Evolutionary conservation across 2,888 invertebrate species (phyloP), one percentile per base, ranked within the genome.

Genomic region (Patella caerulea): DNA sequence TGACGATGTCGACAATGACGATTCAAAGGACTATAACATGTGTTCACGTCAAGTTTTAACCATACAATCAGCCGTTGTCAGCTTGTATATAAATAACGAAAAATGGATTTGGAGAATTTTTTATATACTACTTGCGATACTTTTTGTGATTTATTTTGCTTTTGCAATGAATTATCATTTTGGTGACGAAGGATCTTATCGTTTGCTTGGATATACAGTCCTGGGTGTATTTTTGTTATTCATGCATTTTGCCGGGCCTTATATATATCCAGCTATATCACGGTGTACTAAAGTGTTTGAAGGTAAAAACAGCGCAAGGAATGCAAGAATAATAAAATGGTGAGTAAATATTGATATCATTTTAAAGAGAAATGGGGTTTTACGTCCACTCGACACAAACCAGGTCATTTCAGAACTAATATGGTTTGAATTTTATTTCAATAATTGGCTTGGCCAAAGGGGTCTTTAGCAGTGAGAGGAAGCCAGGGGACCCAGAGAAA

Each of bases 61-160:
- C 7, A 14, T 72, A 4, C 80, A 82, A 71, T 52, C 29, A 2
- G 75, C 73, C 1, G 15, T 45, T 7, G n/a, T 7, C n/a, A 56
- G 56, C 11, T 56, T 71, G 14, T 74, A 70, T 56, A 78, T 70
- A 52, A 56, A 34, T 14, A 17, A 80, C 73, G 55, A 76, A n/a
- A 24, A 11, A 12, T 14, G 74, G n/a, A 74, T 85, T 11, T 73
- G 78, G 76, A 73, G 53, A 12, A 9, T 73, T 11, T 34, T 83
- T 15, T 78, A 74, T 34, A 34, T 81, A 3, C 9, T 81, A 14
- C 15, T 77, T 11, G 59, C 82, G 24, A 24, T 81, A 29, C 75
- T 79, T 11, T 90, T 87, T 76, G 81, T 84, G 17, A 86, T 81
- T 3, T 90, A 90, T 78, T 88, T 90, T 73, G 82, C 77, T n/a